Evolutionary conservation across 35 echinoderm and acorn worm genomes (phyloP).

Genomic region (Nesometra sesokonis): DNA sequence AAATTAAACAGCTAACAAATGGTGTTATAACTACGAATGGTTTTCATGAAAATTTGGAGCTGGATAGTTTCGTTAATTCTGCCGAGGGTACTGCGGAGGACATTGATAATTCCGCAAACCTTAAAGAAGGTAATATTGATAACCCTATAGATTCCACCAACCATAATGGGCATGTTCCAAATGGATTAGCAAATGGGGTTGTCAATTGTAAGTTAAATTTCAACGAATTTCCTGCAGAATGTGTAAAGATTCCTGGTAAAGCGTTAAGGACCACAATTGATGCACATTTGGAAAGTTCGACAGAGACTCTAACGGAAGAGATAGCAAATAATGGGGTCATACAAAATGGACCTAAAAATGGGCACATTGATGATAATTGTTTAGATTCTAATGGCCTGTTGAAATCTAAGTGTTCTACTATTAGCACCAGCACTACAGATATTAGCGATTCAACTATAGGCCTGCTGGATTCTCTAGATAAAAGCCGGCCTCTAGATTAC

Average conservation of each 20-base stretch:
- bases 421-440: slow-evolving; percentile 86
- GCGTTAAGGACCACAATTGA: not conserved
- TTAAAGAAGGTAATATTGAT: too few species aligned
- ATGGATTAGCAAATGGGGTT: not conserved
- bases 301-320: slow-evolving; percentile 81
- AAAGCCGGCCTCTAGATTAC: not conserved
- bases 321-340: not conserved
- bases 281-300: slow-evolving; percentile 58
- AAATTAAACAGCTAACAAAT: not conserved
- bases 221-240: not conserved
- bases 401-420: slow-evolving; percentile 43
- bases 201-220: not conserved
- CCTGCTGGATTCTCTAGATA: not conserved
- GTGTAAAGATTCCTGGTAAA: not conserved
- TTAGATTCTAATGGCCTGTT: not conserved
- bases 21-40: not conserved
- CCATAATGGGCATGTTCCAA: not conserved
- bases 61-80: too few species aligned
- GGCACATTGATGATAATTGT: not conserved
- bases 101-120: not conserved
- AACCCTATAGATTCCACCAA: not conserved
- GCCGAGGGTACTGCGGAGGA: too few species aligned
- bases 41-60: not conserved
- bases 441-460: slow-evolving; percentile 62
- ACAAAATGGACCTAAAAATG: not conserved